phyloP scores from a whole-genome alignment of 2,797 vertebrate species.

The Tachyglossus aculeatus region DNA sequence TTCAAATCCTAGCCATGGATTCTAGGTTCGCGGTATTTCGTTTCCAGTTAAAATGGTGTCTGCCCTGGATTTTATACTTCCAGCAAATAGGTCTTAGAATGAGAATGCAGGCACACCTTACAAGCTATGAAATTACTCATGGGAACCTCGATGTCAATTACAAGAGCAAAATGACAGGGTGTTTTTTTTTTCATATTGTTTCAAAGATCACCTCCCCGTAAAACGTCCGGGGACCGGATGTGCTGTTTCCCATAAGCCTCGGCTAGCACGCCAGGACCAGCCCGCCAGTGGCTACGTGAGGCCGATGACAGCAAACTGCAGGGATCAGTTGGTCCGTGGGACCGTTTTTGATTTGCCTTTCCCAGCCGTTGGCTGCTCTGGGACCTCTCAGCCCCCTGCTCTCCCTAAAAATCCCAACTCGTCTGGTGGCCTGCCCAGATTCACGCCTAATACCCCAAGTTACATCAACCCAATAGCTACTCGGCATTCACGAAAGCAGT shows the following conservation, averaged over 20 bases:
- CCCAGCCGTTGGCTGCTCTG: too few relatives aligned
- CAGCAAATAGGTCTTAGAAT: background rate
- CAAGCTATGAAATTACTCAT: slow-evolving; percentile 39
- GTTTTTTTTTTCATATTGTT: slow-evolving; percentile 33
- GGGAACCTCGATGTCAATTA: slow-evolving; percentile 50
- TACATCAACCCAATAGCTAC: too few relatives aligned
- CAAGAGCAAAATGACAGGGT: slow-evolving; percentile 44
- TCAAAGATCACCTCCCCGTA: slow-evolving; percentile 40
- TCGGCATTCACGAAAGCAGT: too few relatives aligned
- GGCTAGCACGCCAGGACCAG: slow-evolving; percentile 38
- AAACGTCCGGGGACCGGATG: slow-evolving; percentile 47
- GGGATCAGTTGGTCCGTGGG: too few relatives aligned
- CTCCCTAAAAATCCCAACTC: too few relatives aligned
- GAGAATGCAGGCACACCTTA: slow-evolving; percentile 31
- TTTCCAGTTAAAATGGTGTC: background rate
- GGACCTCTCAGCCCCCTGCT: too few relatives aligned
- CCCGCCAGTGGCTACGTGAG: slow-evolving; percentile 38
- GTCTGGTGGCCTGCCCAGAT: too few relatives aligned
- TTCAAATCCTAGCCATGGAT: too few relatives aligned
- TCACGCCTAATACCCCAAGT: too few relatives aligned
- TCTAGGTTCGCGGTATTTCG: background rate
- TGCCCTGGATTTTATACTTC: background rate
- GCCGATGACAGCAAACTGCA: too few relatives aligned
- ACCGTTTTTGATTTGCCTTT: too few relatives aligned
- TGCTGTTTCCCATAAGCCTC: slow-evolving; percentile 47